Percentiles rank a stretch among this genome's conserved stretches.
Evolutionary conservation across 2,888 invertebrate genomes (phyloP).

Genomic region (Ditula angustiorana): DNA sequence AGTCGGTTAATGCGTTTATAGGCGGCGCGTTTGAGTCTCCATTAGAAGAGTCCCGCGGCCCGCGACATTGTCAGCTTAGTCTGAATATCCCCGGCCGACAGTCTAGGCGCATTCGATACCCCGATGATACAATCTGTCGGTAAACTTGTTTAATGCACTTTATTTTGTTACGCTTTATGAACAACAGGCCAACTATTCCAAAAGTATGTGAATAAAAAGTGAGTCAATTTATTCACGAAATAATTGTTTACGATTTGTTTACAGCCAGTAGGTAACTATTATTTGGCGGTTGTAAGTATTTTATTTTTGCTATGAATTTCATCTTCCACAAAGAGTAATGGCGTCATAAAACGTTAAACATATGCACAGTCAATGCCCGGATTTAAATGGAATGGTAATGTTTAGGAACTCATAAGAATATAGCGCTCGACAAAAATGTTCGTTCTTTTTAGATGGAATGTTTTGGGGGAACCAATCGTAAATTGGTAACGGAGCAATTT

Average conservation of each 20-base stretch:
- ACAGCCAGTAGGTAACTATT: background rate
- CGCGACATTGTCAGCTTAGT: constrained; percentile 61
- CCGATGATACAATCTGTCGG: constrained; percentile 35
- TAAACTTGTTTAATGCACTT: constrained; percentile 19
- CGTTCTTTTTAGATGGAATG: constrained; percentile 66
- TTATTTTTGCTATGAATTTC: constrained; percentile 47
- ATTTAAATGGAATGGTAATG: constrained; percentile 77
- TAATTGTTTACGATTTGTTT: background rate
- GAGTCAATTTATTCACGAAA: background rate
- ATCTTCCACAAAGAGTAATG: constrained; percentile 65
- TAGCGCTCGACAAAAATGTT: constrained; percentile 73
- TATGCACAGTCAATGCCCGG: constrained; percentile 62
- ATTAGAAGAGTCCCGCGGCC: constrained; percentile 56
- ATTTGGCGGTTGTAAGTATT: background rate
- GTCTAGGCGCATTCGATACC: constrained; percentile 30
- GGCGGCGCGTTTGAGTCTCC: constrained; percentile 73
- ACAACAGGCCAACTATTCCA: background rate
- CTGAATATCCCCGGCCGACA: constrained; percentile 35
- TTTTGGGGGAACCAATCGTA: constrained; percentile 71
- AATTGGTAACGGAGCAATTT: constrained; percentile 69
- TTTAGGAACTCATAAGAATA: constrained; percentile 77
- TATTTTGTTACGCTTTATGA: constrained; percentile 13
- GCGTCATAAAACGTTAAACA: constrained; percentile 70
- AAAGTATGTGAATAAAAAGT: background rate
- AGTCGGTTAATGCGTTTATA: constrained; percentile 70